Evolutionary conservation across 2,797 vertebrate species (phyloP), one percentile per base, ranked within the genome.

Genomic region (Poliocrania exsul): DNA sequence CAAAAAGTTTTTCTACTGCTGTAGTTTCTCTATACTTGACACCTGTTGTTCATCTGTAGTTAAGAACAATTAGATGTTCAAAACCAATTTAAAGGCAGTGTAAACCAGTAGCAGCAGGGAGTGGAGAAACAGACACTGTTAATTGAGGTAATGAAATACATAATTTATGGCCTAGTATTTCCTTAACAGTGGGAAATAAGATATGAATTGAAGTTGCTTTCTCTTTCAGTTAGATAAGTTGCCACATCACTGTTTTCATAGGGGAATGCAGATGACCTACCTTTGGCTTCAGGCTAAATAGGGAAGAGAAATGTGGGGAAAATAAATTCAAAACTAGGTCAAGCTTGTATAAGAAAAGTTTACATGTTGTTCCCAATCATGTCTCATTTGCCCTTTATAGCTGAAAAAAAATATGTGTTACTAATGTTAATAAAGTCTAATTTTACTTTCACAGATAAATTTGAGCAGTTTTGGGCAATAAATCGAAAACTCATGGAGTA

Each of bases 391-490:
- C 7, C 10, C 88, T 37, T 81, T 89, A 37, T 65, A 40, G 11
- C 9, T 65, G 66, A 46, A 83, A 86, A 90, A 65, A 5, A 54
- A n/a, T 51, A 37, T 23, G 25, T 35, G 10, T 78, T 80, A 60
- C 13, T 87, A 78, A 57, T 88, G 70, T 65, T 95, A 86, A 80
- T 60, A 56, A 60, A 90, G 51, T 90, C 25, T 57, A 50, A 81
- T 94, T 96, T 96, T 95, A 74, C 89, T 57, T 80, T 96, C 97
- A 80, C 98, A 99, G 99, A 99, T 97, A 99, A 99, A 96, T 99
- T 99, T 95, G 99, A 99, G 97, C 99, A 99, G 93, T 99, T 99
- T 98, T 99, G 99, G 99, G 99, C 99, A 92, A 99, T 99, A 98
- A 99, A 99, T 97, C 98, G 99, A 94, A 99, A 99, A 97, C 98